Evolutionary conservation across 1,140 invertebrate genomes (phyloP).

Genomic region (Lasioglossum baleicum): DNA sequence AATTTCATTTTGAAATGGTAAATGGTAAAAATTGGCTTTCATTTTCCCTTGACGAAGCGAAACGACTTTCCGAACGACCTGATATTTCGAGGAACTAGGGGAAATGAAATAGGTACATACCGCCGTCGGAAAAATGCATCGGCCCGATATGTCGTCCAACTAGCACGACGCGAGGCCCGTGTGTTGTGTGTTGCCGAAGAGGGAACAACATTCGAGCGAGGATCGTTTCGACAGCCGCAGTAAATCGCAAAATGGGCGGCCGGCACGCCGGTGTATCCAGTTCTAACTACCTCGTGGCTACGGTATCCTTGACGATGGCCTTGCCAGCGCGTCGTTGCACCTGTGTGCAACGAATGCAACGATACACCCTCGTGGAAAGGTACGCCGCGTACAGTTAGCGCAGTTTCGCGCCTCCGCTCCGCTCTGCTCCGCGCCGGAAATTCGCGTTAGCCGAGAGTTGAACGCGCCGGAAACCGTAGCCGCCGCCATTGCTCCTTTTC

Average conservation of each 20-base stretch:
- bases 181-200: too few species aligned
- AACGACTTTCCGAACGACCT: too few species aligned
- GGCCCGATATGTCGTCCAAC: too few species aligned
- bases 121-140: too few species aligned
- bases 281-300: conserved; percentile 39
- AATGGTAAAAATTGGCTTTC: too few species aligned
- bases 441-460: neutral
- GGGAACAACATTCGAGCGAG: too few species aligned
- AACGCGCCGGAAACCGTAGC: neutral
- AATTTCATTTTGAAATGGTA: too few species aligned
- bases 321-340: conserved; percentile 46
- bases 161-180: too few species aligned
- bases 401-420: neutral
- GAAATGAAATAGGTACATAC: too few species aligned
- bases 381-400: conserved; percentile 31
- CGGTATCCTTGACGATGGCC: conserved; percentile 55
- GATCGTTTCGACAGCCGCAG: conserved; percentile 10
- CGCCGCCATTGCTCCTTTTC: too few species aligned
- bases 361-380: neutral
- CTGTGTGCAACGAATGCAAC: conserved; percentile 8
- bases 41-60: too few species aligned
- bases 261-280: conserved; percentile 46
- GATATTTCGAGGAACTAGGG: too few species aligned
- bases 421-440: conserved; percentile 11
- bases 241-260: conserved; percentile 41